These are phyloP conservation scores for Steinernema carpocapsae DNA, from an alignment of 2,888 invertebrate genomes.

Conservation along the genomic window DNA sequence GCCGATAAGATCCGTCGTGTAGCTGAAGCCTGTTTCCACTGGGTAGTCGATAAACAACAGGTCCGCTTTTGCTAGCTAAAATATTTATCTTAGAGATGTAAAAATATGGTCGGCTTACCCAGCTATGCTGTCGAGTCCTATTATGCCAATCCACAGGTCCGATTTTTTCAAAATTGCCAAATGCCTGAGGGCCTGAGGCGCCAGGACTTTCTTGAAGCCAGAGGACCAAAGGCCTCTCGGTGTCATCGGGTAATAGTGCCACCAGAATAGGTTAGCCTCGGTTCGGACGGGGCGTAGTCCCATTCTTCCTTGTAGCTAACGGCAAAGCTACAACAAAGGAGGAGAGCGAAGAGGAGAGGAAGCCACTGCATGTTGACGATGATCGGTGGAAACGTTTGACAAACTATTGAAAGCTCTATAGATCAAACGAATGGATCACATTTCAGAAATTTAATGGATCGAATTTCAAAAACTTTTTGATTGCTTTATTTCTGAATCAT, in stretches of 20 bases:
- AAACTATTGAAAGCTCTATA: too few relatives aligned
- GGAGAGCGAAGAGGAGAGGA: too few relatives aligned
- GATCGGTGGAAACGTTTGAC: too few relatives aligned
- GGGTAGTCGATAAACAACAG: conserved; percentile 88
- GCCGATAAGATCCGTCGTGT: conserved; percentile 72
- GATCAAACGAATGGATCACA: too few relatives aligned
- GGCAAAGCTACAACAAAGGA: neutral
- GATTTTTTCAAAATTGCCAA: conserved; percentile 85
- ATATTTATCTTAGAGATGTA: too few relatives aligned
- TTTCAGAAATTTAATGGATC: too few relatives aligned
- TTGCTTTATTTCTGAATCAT: too few relatives aligned
- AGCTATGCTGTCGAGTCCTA: conserved; percentile 78
- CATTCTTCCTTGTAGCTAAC: conserved; percentile 8
- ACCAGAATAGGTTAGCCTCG: conserved; percentile 7
- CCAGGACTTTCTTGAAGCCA: conserved; percentile 89
- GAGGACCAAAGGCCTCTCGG: conserved; percentile 77
- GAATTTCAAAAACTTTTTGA: too few relatives aligned
- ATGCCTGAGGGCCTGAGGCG: conserved; percentile 80
- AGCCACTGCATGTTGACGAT: too few relatives aligned
- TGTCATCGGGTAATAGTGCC: conserved; percentile 29
- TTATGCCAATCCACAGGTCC: conserved; percentile 79
- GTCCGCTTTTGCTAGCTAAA: conserved; percentile 71
- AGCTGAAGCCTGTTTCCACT: conserved; percentile 83
- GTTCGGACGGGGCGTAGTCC: neutral
- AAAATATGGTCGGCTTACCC: conserved; percentile 76